phyloP scores from a whole-genome alignment of 2,113 vertebrate genomes.

The Leucoraja erinaceus region DNA sequence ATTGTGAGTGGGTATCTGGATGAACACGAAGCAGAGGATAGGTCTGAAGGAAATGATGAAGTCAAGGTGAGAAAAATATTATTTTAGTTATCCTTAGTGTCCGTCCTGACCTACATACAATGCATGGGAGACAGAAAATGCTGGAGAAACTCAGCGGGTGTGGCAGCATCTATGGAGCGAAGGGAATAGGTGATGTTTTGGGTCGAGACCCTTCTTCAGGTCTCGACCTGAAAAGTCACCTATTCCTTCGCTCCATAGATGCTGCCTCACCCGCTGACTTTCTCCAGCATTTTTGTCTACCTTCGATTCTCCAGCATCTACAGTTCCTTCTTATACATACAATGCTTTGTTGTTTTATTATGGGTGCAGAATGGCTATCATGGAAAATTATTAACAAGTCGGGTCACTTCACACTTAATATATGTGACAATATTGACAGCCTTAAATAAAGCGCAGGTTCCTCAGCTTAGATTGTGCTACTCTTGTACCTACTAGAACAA shows the following conservation, averaged over 20 bases:
- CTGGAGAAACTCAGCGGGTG: too few species aligned
- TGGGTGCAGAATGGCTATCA: neutral
- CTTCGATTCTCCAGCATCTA: too few species aligned
- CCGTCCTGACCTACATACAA: neutral
- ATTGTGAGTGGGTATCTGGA: neutral
- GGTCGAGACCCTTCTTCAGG: too few species aligned
- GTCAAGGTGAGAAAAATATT: slow-evolving; percentile 18
- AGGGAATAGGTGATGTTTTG: too few species aligned
- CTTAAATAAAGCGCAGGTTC: neutral
- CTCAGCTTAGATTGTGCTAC: neutral
- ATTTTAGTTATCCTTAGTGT: neutral
- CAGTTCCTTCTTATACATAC: too few species aligned
- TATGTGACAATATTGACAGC: neutral
- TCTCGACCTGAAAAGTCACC: too few species aligned
- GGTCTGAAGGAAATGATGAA: neutral
- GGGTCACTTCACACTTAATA: neutral
- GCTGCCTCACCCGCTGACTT: too few species aligned
- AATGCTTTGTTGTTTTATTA: neutral
- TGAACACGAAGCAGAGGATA: neutral
- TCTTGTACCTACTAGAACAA: neutral
- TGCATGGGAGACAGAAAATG: too few species aligned
- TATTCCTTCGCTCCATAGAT: too few species aligned
- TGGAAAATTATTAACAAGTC: neutral
- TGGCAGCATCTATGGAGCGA: too few species aligned
- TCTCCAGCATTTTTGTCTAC: too few species aligned